A percentile compares a stretch with the other conserved stretches of the same genome.
Evolutionary conservation across 2,113 vertebrate genomes (phyloP).

Genomic region (Ophthalmolycus amberensis): DNA sequence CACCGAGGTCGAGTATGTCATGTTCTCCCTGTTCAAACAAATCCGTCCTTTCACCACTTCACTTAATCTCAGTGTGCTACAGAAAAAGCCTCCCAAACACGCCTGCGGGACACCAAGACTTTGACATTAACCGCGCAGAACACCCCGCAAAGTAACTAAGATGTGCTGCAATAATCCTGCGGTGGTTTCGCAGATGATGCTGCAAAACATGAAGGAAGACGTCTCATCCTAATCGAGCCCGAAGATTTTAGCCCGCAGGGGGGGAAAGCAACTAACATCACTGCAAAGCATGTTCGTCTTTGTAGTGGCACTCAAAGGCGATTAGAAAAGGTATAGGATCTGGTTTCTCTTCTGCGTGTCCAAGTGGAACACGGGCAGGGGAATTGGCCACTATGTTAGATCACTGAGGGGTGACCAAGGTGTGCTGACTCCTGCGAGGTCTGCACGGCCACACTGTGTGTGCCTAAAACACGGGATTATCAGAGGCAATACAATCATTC

Average conservation of each 20-base stretch:
- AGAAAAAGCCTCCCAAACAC: constrained; percentile 46
- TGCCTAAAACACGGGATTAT: constrained; percentile 24
- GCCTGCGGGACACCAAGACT: constrained; percentile 56
- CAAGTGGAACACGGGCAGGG: constrained; percentile 81
- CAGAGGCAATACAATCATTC: constrained; percentile 31
- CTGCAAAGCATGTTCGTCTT: constrained; percentile 72
- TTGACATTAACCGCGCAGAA: constrained; percentile 48
- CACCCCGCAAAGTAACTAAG: constrained; percentile 30
- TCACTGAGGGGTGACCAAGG: constrained; percentile 85
- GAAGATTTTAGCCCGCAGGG: constrained; percentile 38
- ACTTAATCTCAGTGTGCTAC: constrained; percentile 50
- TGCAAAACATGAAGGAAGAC: constrained; percentile 42
- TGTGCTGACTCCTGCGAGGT: constrained; percentile 49
- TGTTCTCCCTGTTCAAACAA: constrained; percentile 60
- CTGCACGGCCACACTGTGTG: constrained; percentile 24
- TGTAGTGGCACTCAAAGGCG: constrained; percentile 79
- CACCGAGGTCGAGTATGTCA: constrained; percentile 58
- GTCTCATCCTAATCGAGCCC: constrained; percentile 58
- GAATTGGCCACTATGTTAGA: constrained; percentile 69
- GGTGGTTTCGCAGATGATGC: constrained; percentile 27
- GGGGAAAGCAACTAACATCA: constrained; percentile 51
- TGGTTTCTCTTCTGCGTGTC: constrained; percentile 88
- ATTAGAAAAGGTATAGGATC: constrained; percentile 86
- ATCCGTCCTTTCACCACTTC: constrained; percentile 70
- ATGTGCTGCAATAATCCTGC: constrained; percentile 51